A percentile compares a stretch with the other conserved stretches of the same genome.
Conservation (phyloP, 2,888 invertebrate species). For the Lasioglossum marginatum region DNA sequence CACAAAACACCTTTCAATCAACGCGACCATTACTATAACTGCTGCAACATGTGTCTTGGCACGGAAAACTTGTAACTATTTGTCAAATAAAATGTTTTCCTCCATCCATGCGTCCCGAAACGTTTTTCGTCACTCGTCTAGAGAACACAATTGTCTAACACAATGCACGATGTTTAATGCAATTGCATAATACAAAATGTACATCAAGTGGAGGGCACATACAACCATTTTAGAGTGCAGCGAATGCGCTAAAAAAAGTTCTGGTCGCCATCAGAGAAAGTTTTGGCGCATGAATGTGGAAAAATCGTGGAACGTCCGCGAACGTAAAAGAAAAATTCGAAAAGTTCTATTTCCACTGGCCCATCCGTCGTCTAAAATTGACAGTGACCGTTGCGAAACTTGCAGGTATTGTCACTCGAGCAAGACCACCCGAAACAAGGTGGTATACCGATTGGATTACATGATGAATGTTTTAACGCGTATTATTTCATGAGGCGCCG, state of each 20-base stretch:
- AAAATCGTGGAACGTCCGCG: not conserved
- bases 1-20: not conserved
- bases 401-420: slow-evolving; percentile 29
- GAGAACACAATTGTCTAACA: too few species aligned
- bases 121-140: too few species aligned
- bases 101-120: too few species aligned
- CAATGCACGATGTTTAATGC: too few species aligned
- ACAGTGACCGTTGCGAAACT: slow-evolving; percentile 33
- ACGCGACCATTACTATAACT: not conserved
- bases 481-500: not conserved
- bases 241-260: not conserved
- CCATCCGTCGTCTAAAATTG: slow-evolving; percentile 42
- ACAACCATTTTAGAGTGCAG: not conserved
- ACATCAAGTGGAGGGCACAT: not conserved
- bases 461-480: not conserved
- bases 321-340: slow-evolving; percentile 29
- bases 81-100: not conserved
- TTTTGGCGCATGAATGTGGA: not conserved
- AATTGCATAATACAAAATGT: too few species aligned
- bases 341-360: slow-evolving; percentile 47
- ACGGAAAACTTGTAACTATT: not conserved
- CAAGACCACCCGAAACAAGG: not conserved
- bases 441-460: not conserved
- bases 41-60: not conserved
- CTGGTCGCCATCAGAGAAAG: too few species aligned